Evolutionary conservation across 2,888 invertebrate genomes (phyloP).

Genomic region (Agonopterix alstromeriana): DNA sequence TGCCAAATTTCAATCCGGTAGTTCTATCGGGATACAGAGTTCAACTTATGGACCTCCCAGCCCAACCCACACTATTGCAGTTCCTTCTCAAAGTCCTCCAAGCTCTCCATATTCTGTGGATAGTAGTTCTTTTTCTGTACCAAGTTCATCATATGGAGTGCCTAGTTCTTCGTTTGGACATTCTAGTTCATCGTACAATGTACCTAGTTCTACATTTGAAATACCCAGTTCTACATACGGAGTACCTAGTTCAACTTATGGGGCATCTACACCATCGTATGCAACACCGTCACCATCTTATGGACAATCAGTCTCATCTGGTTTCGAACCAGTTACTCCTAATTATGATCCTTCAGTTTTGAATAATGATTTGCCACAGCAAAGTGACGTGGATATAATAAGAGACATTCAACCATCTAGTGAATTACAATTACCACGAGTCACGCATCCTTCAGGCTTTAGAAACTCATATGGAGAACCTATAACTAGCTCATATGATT

Average conservation of each 20-base stretch:
- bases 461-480: slow-evolving; percentile 67
- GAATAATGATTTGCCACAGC: slow-evolving; percentile 40
- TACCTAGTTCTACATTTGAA: slow-evolving; percentile 23
- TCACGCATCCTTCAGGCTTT: slow-evolving; percentile 48
- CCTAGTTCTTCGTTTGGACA: slow-evolving; percentile 16
- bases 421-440: slow-evolving; percentile 53
- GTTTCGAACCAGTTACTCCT: slow-evolving; percentile 31
- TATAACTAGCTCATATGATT: slow-evolving; percentile 43
- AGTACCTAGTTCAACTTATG: slow-evolving; percentile 30
- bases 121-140: slow-evolving; percentile 34
- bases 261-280: slow-evolving; percentile 27
- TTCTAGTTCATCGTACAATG: slow-evolving; percentile 19
- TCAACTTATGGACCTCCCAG: slow-evolving; percentile 46
- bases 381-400: slow-evolving; percentile 37
- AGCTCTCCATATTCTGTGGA: slow-evolving; percentile 47
- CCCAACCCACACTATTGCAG: slow-evolving; percentile 42
- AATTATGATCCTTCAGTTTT: slow-evolving; percentile 32
- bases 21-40: slow-evolving; percentile 27
- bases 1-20: slow-evolving; percentile 25
- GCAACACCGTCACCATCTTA: slow-evolving; percentile 28
- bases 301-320: slow-evolving; percentile 30
- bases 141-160: slow-evolving; percentile 20
- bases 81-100: slow-evolving; percentile 42
- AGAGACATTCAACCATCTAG: slow-evolving; percentile 30
- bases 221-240: slow-evolving; percentile 24